A percentile compares a stretch with the other conserved stretches of the same genome.
Evolutionary conservation across 2,888 invertebrate genomes (phyloP).

Genomic region (Drepana falcataria): DNA sequence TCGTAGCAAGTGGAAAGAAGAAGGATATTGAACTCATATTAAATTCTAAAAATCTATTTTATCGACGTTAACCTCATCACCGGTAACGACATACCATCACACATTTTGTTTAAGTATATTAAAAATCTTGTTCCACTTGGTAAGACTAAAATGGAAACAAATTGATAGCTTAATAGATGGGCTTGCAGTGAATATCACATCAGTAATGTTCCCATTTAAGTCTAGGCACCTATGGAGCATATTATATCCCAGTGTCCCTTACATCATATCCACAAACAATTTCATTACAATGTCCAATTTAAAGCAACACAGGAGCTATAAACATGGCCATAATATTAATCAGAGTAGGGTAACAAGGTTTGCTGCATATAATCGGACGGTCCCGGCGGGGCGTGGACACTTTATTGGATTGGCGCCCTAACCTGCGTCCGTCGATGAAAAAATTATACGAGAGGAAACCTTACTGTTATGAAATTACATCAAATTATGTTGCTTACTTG

Average conservation of each 20-base stretch:
- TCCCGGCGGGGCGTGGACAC: constrained; percentile 66
- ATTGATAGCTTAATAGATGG: too few relatives aligned
- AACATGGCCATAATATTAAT: constrained; percentile 67
- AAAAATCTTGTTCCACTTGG: too few relatives aligned
- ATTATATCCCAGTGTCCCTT: constrained; percentile 7
- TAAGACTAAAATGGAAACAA: too few relatives aligned
- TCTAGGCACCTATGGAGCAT: background rate
- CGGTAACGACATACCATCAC: too few relatives aligned
- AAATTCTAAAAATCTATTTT: too few relatives aligned
- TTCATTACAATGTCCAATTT: constrained; percentile 57
- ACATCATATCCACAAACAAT: constrained; percentile 18
- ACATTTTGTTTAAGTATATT: too few relatives aligned
- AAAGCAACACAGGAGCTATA: constrained; percentile 39
- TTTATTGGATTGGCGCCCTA: constrained; percentile 75
- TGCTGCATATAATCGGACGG: constrained; percentile 64
- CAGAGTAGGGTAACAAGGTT: constrained; percentile 75
- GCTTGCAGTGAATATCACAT: too few relatives aligned
- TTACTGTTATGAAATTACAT: constrained; percentile 1
- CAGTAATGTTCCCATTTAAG: too few relatives aligned
- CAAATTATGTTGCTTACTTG: background rate
- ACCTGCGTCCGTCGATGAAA: constrained; percentile 44
- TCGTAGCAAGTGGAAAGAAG: too few relatives aligned
- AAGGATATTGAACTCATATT: too few relatives aligned
- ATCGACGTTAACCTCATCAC: too few relatives aligned
- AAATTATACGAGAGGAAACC: constrained; percentile 15